phyloP scores from a whole-genome alignment of 2,888 invertebrate species.

The Drosophila vallismaia region DNA sequence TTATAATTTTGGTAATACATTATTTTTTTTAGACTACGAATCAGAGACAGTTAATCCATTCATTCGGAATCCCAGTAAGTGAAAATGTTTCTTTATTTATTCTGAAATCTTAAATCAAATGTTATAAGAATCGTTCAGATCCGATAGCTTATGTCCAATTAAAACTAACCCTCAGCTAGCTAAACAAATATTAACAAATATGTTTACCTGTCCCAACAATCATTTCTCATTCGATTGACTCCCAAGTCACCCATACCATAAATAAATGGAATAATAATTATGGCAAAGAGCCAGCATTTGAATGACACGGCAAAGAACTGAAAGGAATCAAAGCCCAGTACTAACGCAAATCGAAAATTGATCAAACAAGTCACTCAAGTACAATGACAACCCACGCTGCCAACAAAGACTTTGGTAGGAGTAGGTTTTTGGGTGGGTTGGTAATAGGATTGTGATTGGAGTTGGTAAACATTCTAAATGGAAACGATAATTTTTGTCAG shows the following conservation, averaged over 20 bases:
- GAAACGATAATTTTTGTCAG: constrained; percentile 21
- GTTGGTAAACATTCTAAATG: constrained; percentile 15
- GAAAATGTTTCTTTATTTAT: too few species aligned
- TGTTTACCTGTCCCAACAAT: background rate
- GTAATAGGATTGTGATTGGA: constrained; percentile 35
- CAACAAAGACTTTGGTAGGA: constrained; percentile 20
- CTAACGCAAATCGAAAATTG: constrained; percentile 64
- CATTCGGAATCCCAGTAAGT: too few species aligned
- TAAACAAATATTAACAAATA: background rate
- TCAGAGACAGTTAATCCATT: too few species aligned
- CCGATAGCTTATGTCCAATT: constrained; percentile 7
- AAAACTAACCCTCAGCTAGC: constrained; percentile 5
- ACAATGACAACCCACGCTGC: constrained; percentile 66
- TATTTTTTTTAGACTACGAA: too few species aligned
- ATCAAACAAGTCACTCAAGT: constrained; percentile 75
- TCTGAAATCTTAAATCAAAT: too few species aligned
- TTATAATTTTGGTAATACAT: too few species aligned
- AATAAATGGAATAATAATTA: constrained; percentile 37
- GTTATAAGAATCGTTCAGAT: background rate
- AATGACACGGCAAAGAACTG: constrained; percentile 39
- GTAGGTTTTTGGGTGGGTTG: constrained; percentile 29
- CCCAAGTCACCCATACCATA: constrained; percentile 17
- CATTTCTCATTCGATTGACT: constrained; percentile 30
- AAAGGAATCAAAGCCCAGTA: constrained; percentile 4
- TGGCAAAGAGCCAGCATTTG: constrained; percentile 37